Evolutionary conservation across 1,140 invertebrate genomes (phyloP), one percentile per base, ranked within the genome.

Genomic region (Hyphantria cunea): DNA sequence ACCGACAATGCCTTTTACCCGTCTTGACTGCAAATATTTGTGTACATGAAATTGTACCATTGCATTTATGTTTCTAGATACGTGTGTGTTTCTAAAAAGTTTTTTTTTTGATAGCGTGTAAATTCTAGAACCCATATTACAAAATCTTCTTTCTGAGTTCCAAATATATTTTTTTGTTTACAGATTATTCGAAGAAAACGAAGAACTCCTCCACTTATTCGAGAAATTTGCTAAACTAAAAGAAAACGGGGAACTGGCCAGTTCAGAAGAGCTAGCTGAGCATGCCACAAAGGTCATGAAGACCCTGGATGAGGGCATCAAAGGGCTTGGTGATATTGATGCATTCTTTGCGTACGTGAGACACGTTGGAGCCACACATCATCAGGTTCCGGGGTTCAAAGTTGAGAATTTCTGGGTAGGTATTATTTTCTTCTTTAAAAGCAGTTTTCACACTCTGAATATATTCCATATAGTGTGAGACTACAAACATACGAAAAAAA

Each of bases 151-250:
- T 6, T 34, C 33, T 34, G 33, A 34, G 6, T n/a, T n/a, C n/a
- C n/a, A n/a, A 34, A 6, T 34, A 34, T 34, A 34, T 34, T 34
- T 15, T 34, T 45, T 10, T 8, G 13, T 14, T 78, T 82, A 14
- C 93, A 98, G 97, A 87, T 92, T 98, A 71, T 98, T 98, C 86
- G 96, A 98, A 85, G 95, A 97, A 69, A 95, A 98, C 78, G 90
- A 92, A 48, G 96, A 98, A 34, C 89, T 98, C 1, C 90, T 97
- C 8, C 91, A 93, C 25, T 92, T 98, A 71, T 98, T 98, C 84
- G 93, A 94, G 42, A 96, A 96, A 83, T 97, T 98, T 79, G 92
- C 93, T 39, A 93, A 95, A 59, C 86, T 96, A 50, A 93, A 94
- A 53, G 96, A 95, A 0, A 93, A 94, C 61, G 95, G 97, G 68